phyloP scores from a whole-genome alignment of 2,113 vertebrate species.

The Aramus guarauna region DNA sequence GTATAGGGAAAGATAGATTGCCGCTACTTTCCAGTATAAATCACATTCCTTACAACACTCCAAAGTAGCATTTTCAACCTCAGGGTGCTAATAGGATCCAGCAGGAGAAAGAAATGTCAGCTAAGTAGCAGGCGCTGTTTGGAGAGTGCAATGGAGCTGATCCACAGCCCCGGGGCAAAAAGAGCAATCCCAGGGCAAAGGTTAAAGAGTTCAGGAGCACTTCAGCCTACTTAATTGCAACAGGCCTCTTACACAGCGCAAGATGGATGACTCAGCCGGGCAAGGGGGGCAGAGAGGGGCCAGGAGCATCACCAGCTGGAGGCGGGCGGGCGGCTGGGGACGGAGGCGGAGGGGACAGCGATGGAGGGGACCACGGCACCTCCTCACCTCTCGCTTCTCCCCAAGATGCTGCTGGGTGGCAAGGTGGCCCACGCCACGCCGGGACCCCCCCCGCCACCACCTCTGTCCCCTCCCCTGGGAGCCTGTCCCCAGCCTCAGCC shows the following conservation, averaged over 20 bases:
- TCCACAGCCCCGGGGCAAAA: slow-evolving; percentile 56
- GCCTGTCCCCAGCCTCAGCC: fast-evolving
- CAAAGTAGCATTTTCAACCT: slow-evolving; percentile 37
- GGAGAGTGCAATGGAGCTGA: slow-evolving; percentile 66
- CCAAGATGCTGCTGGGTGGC: not conserved
- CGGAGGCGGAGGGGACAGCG: fast-evolving
- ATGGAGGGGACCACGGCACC: fast-evolving
- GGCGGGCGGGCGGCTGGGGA: not conserved
- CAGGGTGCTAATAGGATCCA: slow-evolving; percentile 62
- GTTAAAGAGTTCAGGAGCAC: slow-evolving; percentile 65
- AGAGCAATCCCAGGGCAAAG: slow-evolving; percentile 64
- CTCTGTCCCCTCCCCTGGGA: not conserved
- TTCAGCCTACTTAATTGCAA: slow-evolving; percentile 34
- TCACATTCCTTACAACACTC: slow-evolving; percentile 40
- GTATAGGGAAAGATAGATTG: slow-evolving; percentile 26
- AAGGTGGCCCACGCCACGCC: fast-evolving
- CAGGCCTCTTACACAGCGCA: slow-evolving; percentile 7
- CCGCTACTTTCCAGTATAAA: slow-evolving; percentile 23
- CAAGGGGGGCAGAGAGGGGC: not conserved
- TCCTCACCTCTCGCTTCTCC: not conserved
- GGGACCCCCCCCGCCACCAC: fast-evolving
- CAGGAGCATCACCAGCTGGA: not conserved
- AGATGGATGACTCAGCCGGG: slow-evolving; percentile 6
- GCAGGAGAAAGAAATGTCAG: slow-evolving; percentile 59
- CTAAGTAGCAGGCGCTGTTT: slow-evolving; percentile 53